Conservation (phyloP, 2,113 vertebrate species). For the Dissostichus mawsoni region DNA sequence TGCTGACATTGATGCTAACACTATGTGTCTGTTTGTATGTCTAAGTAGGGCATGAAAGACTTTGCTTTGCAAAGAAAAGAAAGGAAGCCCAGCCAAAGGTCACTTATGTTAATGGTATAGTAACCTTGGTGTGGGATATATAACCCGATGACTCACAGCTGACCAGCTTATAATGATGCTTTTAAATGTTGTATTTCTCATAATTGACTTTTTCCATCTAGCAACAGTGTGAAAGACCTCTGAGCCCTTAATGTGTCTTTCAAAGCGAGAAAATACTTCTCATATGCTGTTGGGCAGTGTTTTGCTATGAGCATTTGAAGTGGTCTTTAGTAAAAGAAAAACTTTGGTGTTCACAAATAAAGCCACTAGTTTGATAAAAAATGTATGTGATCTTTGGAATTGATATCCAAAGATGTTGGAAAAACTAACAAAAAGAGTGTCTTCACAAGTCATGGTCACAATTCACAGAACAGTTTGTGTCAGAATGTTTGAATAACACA, state of each 20-base stretch:
- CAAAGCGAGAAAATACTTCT: constrained; percentile 1
- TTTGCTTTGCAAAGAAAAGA: constrained; percentile 54
- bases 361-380: background rate
- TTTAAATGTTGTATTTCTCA: background rate
- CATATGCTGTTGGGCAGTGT: constrained; percentile 11
- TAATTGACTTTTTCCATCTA: background rate
- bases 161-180: constrained; percentile 24
- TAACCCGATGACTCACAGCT: constrained; percentile 12
- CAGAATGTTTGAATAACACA: constrained; percentile 2
- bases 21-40: constrained; percentile 76
- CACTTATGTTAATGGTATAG: constrained; percentile 29
- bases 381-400: background rate
- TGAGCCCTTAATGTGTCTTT: constrained; percentile 27
- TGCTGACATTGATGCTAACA: constrained; percentile 78
- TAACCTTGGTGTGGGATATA: constrained; percentile 9
- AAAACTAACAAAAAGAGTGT: background rate
- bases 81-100: constrained; percentile 47
- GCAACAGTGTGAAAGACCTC: background rate
- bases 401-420: background rate
- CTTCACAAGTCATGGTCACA: constrained; percentile 7
- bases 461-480: constrained; percentile 19
- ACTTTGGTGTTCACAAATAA: background rate
- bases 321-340: background rate
- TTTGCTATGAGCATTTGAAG: background rate
- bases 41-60: constrained; percentile 72